Percentiles rank a stretch among this genome's conserved stretches.
These are phyloP conservation scores for Heliconius sara DNA, from an alignment of 2,888 invertebrate species.

Conservation along the genomic window DNA sequence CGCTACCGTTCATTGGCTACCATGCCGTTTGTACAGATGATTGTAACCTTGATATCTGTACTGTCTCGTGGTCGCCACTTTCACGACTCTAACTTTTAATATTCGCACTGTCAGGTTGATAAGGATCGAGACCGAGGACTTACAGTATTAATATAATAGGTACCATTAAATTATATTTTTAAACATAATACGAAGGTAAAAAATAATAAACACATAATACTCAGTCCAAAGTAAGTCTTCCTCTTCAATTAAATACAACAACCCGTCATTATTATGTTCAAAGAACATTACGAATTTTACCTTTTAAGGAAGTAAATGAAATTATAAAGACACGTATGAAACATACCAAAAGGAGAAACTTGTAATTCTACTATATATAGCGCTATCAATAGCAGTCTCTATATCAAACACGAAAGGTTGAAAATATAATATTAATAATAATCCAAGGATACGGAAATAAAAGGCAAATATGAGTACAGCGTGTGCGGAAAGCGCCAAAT, in stretches of 20 bases:
- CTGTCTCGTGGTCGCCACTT: constrained; percentile 37
- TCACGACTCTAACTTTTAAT: constrained; percentile 31
- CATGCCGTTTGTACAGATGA: constrained; percentile 14
- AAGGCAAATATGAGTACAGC: constrained; percentile 6
- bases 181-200: not conserved
- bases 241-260: constrained; percentile 11
- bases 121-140: not conserved
- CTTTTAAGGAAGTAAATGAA: constrained; percentile 25
- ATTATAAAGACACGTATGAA: constrained; percentile 8
- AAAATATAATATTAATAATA: not conserved
- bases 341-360: constrained; percentile 27
- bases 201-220: not conserved
- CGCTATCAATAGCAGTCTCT: not conserved
- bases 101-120: not conserved
- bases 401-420: not conserved
- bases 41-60: constrained; percentile 39
- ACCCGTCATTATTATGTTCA: constrained; percentile 10
- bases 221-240: not conserved
- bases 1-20: constrained; percentile 28
- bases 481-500: constrained; percentile 28
- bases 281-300: constrained; percentile 5
- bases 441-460: constrained; percentile 32
- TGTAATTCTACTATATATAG: not conserved
- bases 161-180: not conserved
- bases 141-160: constrained; percentile 4